Evolutionary conservation across 2,797 vertebrate species (phyloP).

Genomic region (Adelosebastes latens): DNA sequence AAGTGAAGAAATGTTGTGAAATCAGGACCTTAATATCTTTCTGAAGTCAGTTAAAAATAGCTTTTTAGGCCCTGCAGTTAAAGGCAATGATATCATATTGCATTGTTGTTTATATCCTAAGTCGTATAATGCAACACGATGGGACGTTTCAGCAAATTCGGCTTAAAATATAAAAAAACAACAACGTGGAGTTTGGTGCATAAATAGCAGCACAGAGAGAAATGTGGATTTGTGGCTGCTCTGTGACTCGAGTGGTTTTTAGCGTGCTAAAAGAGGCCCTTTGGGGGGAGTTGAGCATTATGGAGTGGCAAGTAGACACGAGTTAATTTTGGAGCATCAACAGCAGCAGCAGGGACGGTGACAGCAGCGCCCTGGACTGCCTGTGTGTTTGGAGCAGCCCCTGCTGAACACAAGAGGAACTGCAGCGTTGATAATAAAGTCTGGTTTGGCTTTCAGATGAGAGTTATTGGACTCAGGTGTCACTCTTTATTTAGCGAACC

Average conservation of each 20-base stretch:
- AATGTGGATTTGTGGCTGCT: constrained; percentile 2
- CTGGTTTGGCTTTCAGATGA: neutral
- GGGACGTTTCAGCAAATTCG: constrained; percentile 5
- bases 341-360: constrained; percentile 3
- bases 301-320: constrained; percentile 18
- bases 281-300: constrained; percentile 18
- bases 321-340: constrained; percentile 43
- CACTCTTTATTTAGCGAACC: neutral
- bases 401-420: constrained; percentile 62
- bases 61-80: neutral
- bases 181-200: neutral
- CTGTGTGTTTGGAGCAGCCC: constrained; percentile 65
- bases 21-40: neutral
- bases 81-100: neutral
- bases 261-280: constrained; percentile 3
- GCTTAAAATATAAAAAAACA: neutral
- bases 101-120: neutral
- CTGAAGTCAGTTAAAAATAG: neutral
- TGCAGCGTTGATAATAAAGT: constrained; percentile 3
- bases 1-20: neutral
- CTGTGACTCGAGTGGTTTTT: constrained; percentile 11
- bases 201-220: constrained; percentile 4
- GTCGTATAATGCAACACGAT: no score
- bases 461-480: constrained; percentile 2
- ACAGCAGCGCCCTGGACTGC: neutral